Conservation (phyloP, 2,797 vertebrate species). For the Eulemur coronatus region DNA sequence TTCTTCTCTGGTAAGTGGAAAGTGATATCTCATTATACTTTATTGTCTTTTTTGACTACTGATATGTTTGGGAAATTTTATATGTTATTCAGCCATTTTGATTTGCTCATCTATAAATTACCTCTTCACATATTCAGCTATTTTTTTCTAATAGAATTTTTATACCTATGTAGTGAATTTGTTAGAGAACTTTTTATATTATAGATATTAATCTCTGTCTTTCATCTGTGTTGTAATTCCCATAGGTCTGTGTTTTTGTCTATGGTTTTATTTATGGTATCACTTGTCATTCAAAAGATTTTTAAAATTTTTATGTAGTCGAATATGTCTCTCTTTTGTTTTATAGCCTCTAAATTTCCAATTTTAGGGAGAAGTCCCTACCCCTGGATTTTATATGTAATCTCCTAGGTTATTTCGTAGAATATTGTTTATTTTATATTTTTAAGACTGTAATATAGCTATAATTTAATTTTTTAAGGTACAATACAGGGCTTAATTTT, state of each 20-base stretch:
- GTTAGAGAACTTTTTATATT: neutral
- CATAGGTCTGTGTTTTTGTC: neutral
- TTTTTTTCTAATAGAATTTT: neutral
- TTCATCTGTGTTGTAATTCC: neutral
- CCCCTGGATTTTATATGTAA: neutral
- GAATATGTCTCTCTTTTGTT: neutral
- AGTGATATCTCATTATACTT: neutral
- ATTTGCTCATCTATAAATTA: neutral
- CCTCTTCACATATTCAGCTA: neutral
- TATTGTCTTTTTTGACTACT: neutral
- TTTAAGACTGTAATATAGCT: neutral
- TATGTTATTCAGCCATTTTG: neutral
- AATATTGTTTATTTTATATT: conserved; percentile 30
- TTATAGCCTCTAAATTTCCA: neutral
- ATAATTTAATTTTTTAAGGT: conserved; percentile 19
- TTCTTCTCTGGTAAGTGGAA: neutral
- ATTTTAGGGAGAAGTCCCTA: neutral
- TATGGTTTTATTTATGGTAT: neutral
- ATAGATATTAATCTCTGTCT: neutral
- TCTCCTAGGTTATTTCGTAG: neutral
- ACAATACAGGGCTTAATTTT: neutral
- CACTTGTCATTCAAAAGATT: neutral
- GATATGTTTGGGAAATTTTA: neutral
- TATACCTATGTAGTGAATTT: neutral
- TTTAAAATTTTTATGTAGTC: neutral